Evolutionary conservation across 2,888 invertebrate species (phyloP).

Genomic region (Pogonocherus hispidulus): DNA sequence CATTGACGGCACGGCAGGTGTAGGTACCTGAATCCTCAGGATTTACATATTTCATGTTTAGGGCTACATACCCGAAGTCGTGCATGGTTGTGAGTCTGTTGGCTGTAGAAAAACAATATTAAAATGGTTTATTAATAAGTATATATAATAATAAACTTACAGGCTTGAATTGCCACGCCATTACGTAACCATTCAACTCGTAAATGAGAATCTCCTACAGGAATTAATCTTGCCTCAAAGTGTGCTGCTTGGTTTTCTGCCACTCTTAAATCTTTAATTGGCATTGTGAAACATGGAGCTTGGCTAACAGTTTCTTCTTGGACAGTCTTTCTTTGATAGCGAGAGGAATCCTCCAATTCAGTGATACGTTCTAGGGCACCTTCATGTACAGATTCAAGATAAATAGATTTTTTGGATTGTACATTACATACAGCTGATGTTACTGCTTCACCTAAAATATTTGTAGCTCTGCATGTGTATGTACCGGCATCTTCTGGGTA

Average conservation of each 20-base stretch:
- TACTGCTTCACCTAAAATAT: slow-evolving; percentile 92
- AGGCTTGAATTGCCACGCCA: slow-evolving; percentile 91
- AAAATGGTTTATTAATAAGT: slow-evolving; percentile 18
- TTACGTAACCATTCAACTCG: slow-evolving; percentile 95
- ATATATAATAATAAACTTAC: slow-evolving; percentile 70
- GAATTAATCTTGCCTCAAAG: slow-evolving; percentile 94
- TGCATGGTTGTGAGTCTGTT: slow-evolving; percentile 95
- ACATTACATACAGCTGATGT: slow-evolving; percentile 90
- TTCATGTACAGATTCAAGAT: slow-evolving; percentile 90
- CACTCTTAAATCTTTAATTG: slow-evolving; percentile 87
- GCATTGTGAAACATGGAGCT: slow-evolving; percentile 93
- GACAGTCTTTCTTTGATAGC: slow-evolving; percentile 79
- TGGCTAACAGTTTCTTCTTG: slow-evolving; percentile 87
- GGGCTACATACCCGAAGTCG: slow-evolving; percentile 97
- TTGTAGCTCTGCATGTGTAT: slow-evolving; percentile 94
- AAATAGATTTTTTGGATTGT: slow-evolving; percentile 87
- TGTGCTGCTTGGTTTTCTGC: slow-evolving; percentile 94
- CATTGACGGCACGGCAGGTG: slow-evolving; percentile 93
- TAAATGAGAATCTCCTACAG: slow-evolving; percentile 93
- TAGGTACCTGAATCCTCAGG: slow-evolving; percentile 98
- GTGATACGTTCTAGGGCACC: slow-evolving; percentile 85
- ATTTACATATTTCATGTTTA: slow-evolving; percentile 94
- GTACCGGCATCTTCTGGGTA: slow-evolving; percentile 97
- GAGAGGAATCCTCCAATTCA: slow-evolving; percentile 85
- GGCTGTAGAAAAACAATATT: slow-evolving; percentile 72